Evolutionary conservation across 2,113 vertebrate species (phyloP), one percentile per base, ranked within the genome.

Genomic region (Pao palembangensis): DNA sequence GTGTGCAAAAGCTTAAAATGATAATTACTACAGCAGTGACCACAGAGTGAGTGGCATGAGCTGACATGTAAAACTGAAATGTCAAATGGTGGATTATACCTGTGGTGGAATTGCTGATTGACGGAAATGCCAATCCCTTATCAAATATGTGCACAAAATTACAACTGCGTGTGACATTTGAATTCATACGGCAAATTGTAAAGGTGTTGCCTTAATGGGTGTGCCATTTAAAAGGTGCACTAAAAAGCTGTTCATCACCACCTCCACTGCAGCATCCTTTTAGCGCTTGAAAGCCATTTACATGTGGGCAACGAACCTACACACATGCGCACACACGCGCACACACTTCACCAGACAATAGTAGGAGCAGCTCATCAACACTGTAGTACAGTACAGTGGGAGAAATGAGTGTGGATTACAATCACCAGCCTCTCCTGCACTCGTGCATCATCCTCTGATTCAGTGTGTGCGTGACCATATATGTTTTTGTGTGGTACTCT

Each of bases 91-190:
- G 75, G 75, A 85, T 59, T 49, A 42, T 43, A 58, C 66, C 34
- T 47, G 70, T 64, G 55, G 21, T 55, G 20, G 41, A 28, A 23
- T 60, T 54, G 51, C 41, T 68, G 76, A 74, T 58, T 69, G 83
- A 85, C 79, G 76, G 69, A 67, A 76, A 78, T 68, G 79, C 68
- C 77, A 69, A 49, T 64, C 69, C 48, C 56, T 76, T 65, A 73
- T 74, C 70, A 46, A 59, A 50, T 50, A 58, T 78, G 80, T 71
- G 58, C 17, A 0, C 15, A 5, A 51, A 41, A 43, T 71, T 17
- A 10, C 78, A 85, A 85, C 79, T 81, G 79, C 71, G 49, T 48
- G 52, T 87, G 85, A 81, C 79, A 86, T 88, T 89, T 85, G 42
- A 73, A 69, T 83, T 83, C 72, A 67, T 75, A 68, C 75, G 41